A percentile compares a stretch with the other conserved stretches of the same genome.
phyloP scores from a whole-genome alignment of 2,797 vertebrate genomes.

The Prionace glauca region DNA sequence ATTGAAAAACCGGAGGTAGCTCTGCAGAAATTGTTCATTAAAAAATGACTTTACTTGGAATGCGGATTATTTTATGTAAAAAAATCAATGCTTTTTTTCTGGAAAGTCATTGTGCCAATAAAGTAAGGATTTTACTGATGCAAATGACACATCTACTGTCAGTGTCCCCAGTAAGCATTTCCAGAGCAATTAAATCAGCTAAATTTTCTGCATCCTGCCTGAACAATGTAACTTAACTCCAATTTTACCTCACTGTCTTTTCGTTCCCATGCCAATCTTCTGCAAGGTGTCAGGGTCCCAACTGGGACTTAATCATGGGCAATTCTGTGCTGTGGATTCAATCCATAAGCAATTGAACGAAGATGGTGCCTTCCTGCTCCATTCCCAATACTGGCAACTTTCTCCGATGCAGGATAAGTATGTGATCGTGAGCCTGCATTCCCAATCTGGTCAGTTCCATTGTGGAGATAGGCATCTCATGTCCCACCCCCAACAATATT shows the following conservation, averaged over 20 bases:
- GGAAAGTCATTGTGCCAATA: not conserved
- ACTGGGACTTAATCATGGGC: not conserved
- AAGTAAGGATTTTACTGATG: not conserved
- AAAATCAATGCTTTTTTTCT: not conserved
- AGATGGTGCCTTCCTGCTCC: too few species aligned
- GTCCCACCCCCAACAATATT: too few species aligned
- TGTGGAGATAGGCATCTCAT: too few species aligned
- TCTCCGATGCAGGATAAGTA: too few species aligned
- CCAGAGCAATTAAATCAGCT: not conserved
- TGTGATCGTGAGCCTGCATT: too few species aligned
- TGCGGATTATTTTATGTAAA: not conserved
- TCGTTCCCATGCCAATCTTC: not conserved
- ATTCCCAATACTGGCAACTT: too few species aligned
- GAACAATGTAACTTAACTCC: not conserved
- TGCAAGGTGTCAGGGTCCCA: not conserved
- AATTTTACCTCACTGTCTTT: not conserved
- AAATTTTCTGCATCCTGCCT: not conserved
- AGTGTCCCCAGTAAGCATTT: not conserved
- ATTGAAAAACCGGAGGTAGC: not conserved
- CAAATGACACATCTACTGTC: not conserved
- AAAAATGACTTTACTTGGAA: not conserved
- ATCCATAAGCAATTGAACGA: not conserved
- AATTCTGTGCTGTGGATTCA: not conserved
- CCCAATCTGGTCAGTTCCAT: too few species aligned
- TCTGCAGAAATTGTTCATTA: not conserved